Evolutionary conservation across 2,888 invertebrate species (phyloP).

Genomic region (Tricholauxania praeusta): DNA sequence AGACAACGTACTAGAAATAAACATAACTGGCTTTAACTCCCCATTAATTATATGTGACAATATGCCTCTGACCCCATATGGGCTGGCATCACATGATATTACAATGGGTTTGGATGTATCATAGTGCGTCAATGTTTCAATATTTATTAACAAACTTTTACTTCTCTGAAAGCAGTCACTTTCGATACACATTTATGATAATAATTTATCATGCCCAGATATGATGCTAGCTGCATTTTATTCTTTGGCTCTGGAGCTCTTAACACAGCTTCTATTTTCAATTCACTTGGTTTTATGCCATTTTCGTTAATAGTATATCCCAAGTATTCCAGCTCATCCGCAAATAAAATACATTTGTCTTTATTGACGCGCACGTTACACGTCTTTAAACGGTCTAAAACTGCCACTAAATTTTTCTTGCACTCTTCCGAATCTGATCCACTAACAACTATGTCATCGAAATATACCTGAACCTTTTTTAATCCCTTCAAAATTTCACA

Average conservation of each 20-base stretch:
- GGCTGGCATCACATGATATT: neutral
- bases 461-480: conserved; percentile 28
- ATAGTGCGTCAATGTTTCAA: too few relatives aligned
- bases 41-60: too few relatives aligned
- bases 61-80: neutral
- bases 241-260: conserved; percentile 7
- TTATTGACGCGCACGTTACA: conserved; percentile 30
- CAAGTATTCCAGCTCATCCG: conserved; percentile 3
- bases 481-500: conserved; percentile 30
- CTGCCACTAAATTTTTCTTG: conserved; percentile 1
- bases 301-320: conserved; percentile 29
- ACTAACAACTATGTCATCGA: conserved; percentile 32
- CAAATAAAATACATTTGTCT: conserved; percentile 32
- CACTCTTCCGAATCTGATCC: conserved; percentile 17
- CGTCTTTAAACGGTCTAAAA: conserved; percentile 24
- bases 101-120: too few relatives aligned
- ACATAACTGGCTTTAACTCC: neutral
- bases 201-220: neutral
- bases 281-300: conserved; percentile 25
- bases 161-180: neutral
- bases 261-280: conserved; percentile 22
- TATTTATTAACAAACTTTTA: too few relatives aligned
- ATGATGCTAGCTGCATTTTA: neutral
- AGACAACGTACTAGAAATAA: neutral
- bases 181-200: neutral